Base-by-base conservation (phyloP, 2,888 invertebrate species). In the Apodemia mormo region DNA sequence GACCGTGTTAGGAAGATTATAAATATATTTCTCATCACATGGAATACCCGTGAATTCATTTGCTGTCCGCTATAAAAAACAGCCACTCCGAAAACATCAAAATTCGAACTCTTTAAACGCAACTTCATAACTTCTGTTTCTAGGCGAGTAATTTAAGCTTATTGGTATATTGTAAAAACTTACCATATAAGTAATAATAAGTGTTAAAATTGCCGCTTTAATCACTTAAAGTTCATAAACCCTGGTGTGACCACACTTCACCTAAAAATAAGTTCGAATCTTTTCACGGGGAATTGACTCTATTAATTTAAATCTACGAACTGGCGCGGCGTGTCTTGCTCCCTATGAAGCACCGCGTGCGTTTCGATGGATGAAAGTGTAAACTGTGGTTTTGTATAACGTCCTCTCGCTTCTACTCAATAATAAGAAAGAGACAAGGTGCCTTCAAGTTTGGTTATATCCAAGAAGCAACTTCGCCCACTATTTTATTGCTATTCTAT, bases 351-450 rank as follows among this genome's bases (percentile, higher is more conserved):
- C 87, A 87, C 87, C 88, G 90, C 90, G 88, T 91, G 90, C 91
- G 88, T 91, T 89, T 92, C 92, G 88, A 89, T 87, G 86, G 92
- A 90, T 90, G 92, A 92, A 93, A 91, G 92, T 92, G 85, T 91
- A 90, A 86, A 87, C 91, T 85, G 86, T 85, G 88, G 90, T 92
- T 92, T 92, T 92, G 92, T 92, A 90, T 92, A 89, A 87, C 86
- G 85, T 85, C 79, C 78, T 90, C 92, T 91, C 90, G 80, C 80
- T 91, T 79, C 71, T 76, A 74, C 84, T 65, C 74, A 76, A 74
- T 75, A 67, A 86, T 71, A 76, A 75, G 88, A 92, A 80, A 83
- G 82, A 82, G 90, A 89, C 73, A 74, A 75, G 69, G 65, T 74
- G 79, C 76, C 79, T 81, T 82, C 80, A 88, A 85, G 45, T 87